A percentile compares a stretch with the other conserved stretches of the same genome.
phyloP scores from a whole-genome alignment of 1,140 invertebrate genomes.

The Rhagoletis zephyria region DNA sequence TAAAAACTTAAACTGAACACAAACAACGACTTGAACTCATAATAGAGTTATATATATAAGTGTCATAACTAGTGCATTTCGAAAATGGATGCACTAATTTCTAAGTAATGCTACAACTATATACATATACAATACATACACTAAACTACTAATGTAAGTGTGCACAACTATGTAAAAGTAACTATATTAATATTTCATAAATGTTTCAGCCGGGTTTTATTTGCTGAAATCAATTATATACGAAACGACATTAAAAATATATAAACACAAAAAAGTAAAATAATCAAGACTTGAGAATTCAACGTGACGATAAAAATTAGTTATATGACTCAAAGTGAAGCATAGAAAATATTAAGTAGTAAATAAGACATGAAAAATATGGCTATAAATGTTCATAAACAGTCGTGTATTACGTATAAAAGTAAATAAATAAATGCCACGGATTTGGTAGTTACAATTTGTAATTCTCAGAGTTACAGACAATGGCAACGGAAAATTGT shows the following conservation, averaged over 20 bases:
- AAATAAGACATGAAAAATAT: background rate
- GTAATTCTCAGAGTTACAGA: background rate
- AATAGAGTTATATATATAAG: slow-evolving; percentile 40
- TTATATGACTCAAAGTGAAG: background rate
- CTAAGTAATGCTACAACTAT: background rate
- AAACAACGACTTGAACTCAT: background rate
- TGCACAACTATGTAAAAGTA: background rate
- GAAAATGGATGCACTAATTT: background rate
- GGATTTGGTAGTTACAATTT: background rate
- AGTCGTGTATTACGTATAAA: background rate
- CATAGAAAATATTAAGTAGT: background rate
- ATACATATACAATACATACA: background rate
- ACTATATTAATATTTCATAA: background rate
- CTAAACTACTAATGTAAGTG: background rate
- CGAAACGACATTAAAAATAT: background rate
- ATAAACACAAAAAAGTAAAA: background rate
- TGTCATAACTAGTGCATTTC: background rate
- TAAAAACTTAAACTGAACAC: slow-evolving; percentile 8
- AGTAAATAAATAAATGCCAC: slow-evolving; percentile 28
- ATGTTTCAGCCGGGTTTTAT: background rate
- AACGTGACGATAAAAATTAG: too few relatives aligned
- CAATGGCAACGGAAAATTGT: slow-evolving; percentile 25
- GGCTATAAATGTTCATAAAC: background rate
- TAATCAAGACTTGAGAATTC: background rate
- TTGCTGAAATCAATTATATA: background rate